Evolutionary conservation across 2,888 invertebrate species (phyloP), one percentile per base, ranked within the genome.

Genomic region (Elegia similella): DNA sequence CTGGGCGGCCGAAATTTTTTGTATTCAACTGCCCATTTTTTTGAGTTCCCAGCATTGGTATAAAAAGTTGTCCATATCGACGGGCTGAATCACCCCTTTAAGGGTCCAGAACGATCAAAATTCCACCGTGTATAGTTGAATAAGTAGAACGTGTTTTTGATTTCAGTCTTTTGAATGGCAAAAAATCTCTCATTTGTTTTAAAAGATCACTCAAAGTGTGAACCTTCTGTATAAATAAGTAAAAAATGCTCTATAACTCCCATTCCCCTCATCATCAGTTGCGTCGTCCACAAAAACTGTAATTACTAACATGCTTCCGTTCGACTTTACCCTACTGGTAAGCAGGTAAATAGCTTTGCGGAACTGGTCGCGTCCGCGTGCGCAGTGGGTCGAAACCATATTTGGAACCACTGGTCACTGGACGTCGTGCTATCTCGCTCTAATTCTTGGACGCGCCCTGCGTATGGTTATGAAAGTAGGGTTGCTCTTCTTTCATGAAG

Each of bases 321-420:
- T 76, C 75, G 75, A 70, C 75, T 54, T 38, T 54, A 79, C 79
- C 82, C 73, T 34, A 77, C 78, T 80, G 82, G 80, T 81, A 85
- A 85, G 76, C 81, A 77, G 78, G 86, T 86, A 82, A 82, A 80
- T 78, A 76, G 79, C 74, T 67, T 65, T 83, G 81, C 89, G 88
- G 89, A 88, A 85, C 88, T 84, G n/a, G 58, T 59, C 16, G 66
- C 68, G 80, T 86, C 84, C 82, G 54, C 23, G 69, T 66, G 52
- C 5, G 68, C 72, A 85, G 80, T 84, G 75, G 86, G 87, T 82
- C 86, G 81, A 61, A 67, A 59, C 89, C 88, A 82, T 88, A 78
- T 88, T 86, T 77, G 88, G 84, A 59, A 67, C 75, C 77, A 80
- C 76, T 69, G 79, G 67, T 79, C 76, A 80, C 81, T 82, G 86